These are phyloP conservation scores for Argyra leucocephala DNA, from an alignment of 2,888 invertebrate genomes.

Conservation along the genomic window DNA sequence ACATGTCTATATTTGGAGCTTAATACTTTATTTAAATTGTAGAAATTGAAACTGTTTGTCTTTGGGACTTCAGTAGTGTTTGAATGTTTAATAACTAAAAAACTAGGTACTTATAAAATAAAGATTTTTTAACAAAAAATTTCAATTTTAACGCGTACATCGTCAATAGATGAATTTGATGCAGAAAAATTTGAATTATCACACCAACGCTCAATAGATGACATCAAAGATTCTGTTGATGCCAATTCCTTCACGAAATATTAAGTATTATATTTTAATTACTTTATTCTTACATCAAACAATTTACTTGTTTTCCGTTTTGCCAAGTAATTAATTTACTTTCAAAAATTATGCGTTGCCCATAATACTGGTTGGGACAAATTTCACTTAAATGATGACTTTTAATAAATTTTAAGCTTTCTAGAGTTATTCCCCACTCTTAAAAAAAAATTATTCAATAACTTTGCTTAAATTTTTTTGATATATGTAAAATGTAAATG, in stretches of 20 bases:
- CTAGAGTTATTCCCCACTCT: neutral
- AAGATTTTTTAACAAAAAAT: neutral
- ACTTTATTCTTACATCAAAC: neutral
- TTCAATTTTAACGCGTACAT: neutral
- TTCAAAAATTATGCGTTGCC: neutral
- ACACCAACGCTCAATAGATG: neutral
- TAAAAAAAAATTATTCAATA: neutral
- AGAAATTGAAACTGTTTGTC: neutral
- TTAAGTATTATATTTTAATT: neutral
- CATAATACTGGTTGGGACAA: neutral
- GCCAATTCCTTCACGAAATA: neutral
- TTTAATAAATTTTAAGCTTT: neutral
- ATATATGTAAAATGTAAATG: no score
- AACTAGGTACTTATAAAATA: neutral
- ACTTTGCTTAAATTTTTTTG: no score
- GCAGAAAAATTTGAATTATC: conserved; percentile 4
- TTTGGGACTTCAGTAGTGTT: neutral
- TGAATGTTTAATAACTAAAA: neutral
- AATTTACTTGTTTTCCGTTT: neutral
- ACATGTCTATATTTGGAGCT: neutral
- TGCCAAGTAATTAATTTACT: neutral
- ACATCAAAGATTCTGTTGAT: neutral
- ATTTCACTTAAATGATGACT: neutral
- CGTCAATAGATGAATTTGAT: neutral
- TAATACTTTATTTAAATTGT: neutral